phyloP scores from a whole-genome alignment of 2,888 invertebrate genomes.

The Sesamia inferens region DNA sequence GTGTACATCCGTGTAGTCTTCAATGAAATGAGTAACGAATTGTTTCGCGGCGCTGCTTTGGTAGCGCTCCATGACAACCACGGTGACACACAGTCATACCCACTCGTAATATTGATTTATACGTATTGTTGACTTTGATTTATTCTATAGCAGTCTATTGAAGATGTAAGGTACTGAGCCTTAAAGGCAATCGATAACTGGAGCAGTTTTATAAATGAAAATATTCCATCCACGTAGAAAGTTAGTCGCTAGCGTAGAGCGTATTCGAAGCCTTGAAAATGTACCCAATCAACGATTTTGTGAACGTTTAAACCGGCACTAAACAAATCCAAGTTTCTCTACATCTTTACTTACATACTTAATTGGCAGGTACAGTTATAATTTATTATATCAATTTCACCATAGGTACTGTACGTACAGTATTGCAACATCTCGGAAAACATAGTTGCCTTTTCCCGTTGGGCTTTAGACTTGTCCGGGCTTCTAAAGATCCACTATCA shows the following conservation, averaged over 20 bases:
- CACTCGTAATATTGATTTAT: constrained; percentile 54
- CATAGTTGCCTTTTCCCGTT: constrained; percentile 73
- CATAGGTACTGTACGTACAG: constrained; percentile 60
- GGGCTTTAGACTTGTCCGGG: constrained; percentile 75
- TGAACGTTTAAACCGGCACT: constrained; percentile 58
- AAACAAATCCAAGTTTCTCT: constrained; percentile 54
- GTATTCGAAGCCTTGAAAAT: constrained; percentile 27
- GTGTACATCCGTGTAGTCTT: constrained; percentile 82
- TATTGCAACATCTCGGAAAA: constrained; percentile 61
- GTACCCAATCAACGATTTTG: constrained; percentile 62
- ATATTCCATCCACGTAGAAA: constrained; percentile 20
- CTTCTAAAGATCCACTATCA: constrained; percentile 85
- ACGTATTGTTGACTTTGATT: constrained; percentile 41
- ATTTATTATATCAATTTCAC: constrained; percentile 67
- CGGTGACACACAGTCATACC: constrained; percentile 51
- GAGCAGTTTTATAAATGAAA: constrained; percentile 9
- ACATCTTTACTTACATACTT: constrained; percentile 57
- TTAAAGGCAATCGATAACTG: constrained; percentile 12
- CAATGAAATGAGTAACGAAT: constrained; percentile 71
- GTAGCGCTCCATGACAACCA: constrained; percentile 63
- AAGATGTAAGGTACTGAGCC: constrained; percentile 23
- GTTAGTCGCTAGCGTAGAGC: constrained; percentile 15
- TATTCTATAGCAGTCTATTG: constrained; percentile 34
- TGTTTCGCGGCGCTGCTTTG: constrained; percentile 70
- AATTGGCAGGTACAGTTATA: constrained; percentile 71